Evolutionary conservation across 2,888 invertebrate species (phyloP), one percentile per base, ranked within the genome.

Genomic region (Electrophaes corylata): DNA sequence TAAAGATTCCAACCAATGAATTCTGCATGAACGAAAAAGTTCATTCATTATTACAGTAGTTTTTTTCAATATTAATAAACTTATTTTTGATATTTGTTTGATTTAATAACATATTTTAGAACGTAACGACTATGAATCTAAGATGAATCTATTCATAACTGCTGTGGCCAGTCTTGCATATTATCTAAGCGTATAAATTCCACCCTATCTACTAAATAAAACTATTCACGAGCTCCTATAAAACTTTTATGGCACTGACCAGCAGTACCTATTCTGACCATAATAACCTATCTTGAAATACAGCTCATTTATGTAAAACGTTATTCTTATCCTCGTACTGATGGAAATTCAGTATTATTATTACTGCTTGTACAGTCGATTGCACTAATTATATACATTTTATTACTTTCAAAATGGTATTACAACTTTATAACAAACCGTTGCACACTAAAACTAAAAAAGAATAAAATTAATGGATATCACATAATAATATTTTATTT

Each of bases 211-310:
- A 18, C 11, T 39, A 49, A 49, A 29, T 18, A 29, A 26, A 29
- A 29, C 18, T 6, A 16, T 31, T 18, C 16, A 39, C 14, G 31
- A 50, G 31, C 12, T 31, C 5, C 18, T 10, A 41, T 41, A 52
- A 37, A 52, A 52, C 26, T 41, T 55, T 60, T 52, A 60, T 52
- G 31, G 18, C 44, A 33, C 29, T 40, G 60, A 35, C 23, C 46
- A 20, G 23, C 16, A 33, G 52, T 31, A 12, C 1, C 19, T 16
- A 26, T 26, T 10, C 23, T 23, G 40, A 20, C 43, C 40, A 31
- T 40, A 23, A 23, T 29, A 16, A 23, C 23, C 35, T 23, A 23
- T 26, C 33, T 12, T 10, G 19, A 23, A 50, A 33, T 35, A 37
- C 26, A 8, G 26, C 44, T 10, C 12, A 41, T 51, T 50, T 43